Evolutionary conservation across 64 coral and sea anemone species (phyloP), one percentile per base, ranked within the genome.

Genomic region (Hydrozoanthus tunicans): DNA sequence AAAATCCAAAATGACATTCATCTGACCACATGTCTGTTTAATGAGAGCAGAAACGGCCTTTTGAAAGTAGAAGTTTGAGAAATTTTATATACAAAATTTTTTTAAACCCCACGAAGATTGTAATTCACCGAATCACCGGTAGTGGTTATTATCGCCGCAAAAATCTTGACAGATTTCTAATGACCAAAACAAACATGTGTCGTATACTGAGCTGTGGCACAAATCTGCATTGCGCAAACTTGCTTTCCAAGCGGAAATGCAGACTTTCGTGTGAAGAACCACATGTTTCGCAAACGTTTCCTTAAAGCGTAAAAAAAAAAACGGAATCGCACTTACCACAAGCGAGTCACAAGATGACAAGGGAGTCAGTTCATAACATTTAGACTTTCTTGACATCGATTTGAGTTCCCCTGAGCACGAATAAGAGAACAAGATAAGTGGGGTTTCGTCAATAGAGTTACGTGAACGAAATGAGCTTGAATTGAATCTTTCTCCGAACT

Each of bases 281-380:
- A 15, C 20, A 86, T 58, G 2, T 27, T 58, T 70, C 58, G 70
- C 53, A 59, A 15, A 26, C 26, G 23, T 6, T 23, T 58, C 43
- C 26, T 24, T 26, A 17, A 12, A 59, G 62, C 84, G 15, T 20
- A 51, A 59, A 23, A 58, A 70, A 71, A 4, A 51, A n/a, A 70
- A 6, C 14, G 17, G 7, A 74, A 88, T 15, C 56, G 17, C 6
- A 69, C 56, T 74, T 32, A 73, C 84, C 70, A n/a, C 84, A 54
- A 88, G 24, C 3, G 84, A 88, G 20, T 88, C 84, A 24, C 84
- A 51, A 74, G 69, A 72, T 4, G 84, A 88, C 15, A 88, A 70
- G 15, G 84, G 84, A 59, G 84, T 88, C 59, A 88, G 10, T 51
- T 88, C 84, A 73, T 88, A 88, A 24, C 84, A 27, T 57, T 88